A percentile compares a stretch with the other conserved stretches of the same genome.
Conservation (phyloP, 2,797 vertebrate genomes). For the Hyperoplus lanceolatus region DNA sequence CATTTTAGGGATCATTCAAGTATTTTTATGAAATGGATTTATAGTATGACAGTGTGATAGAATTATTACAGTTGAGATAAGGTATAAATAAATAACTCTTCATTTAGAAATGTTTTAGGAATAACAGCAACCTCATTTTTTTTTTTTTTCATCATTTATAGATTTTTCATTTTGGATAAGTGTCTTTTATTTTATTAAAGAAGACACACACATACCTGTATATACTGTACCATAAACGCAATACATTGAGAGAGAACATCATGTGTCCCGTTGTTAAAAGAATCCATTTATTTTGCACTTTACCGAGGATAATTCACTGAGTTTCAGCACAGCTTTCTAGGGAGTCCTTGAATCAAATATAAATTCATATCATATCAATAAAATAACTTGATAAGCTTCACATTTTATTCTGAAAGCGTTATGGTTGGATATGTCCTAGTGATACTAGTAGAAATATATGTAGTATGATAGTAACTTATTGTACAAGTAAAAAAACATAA, state of each 20-base stretch:
- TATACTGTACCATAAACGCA: not conserved
- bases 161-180: not conserved
- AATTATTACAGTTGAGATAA: not conserved
- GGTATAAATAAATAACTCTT: not conserved
- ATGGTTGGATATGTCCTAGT: not conserved
- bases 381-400: not conserved
- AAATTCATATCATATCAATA: not conserved
- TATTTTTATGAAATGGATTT: not conserved
- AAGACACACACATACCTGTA: not conserved
- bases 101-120: slow-evolving; percentile 3
- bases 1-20: not conserved
- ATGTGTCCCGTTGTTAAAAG: not conserved
- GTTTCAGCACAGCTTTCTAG: not conserved
- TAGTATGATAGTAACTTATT: not conserved
- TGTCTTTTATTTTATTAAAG: not conserved
- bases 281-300: slow-evolving; percentile 11
- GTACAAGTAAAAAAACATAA: not conserved
- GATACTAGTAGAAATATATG: not conserved
- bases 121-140: not conserved
- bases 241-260: not conserved
- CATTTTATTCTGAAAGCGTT: not conserved
- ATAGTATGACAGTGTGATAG: not conserved
- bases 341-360: not conserved
- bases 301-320: not conserved
- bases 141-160: not conserved